phyloP scores from a whole-genome alignment of 2,797 vertebrate species.

The Sebastes taczanowskii region DNA sequence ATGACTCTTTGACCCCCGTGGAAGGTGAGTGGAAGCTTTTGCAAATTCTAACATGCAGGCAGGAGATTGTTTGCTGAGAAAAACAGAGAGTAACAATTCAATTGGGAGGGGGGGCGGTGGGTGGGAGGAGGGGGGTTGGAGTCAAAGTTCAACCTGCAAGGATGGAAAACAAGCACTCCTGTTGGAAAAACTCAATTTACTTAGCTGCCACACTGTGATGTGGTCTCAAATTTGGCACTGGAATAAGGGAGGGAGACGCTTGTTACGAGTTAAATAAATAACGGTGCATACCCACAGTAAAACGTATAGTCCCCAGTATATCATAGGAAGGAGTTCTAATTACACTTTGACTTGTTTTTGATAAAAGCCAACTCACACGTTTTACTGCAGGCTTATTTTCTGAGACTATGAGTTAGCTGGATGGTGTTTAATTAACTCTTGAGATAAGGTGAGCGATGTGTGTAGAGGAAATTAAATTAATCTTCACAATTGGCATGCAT shows the following conservation, averaged over 20 bases:
- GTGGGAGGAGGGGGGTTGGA: not conserved
- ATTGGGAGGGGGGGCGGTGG: not conserved
- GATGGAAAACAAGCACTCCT: conserved; percentile 45
- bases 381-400: not conserved
- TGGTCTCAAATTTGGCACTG: conserved; percentile 6
- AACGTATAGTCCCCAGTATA: not conserved
- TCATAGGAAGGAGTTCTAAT: not conserved
- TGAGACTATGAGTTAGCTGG: not conserved
- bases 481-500: too few species aligned
- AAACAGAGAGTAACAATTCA: conserved; percentile 40
- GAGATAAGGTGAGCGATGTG: not conserved
- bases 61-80: conserved; percentile 16
- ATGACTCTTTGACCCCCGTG: conserved; percentile 17
- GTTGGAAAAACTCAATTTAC: conserved; percentile 54
- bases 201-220: conserved; percentile 20
- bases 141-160: conserved; percentile 33
- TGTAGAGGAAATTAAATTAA: not conserved
- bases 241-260: not conserved
- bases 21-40: conserved; percentile 19
- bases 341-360: not conserved
- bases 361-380: not conserved
- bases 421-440: not conserved
- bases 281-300: not conserved
- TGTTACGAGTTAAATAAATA: not conserved
- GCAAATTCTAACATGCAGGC: conserved; percentile 28